Percentiles rank a stretch among this genome's conserved stretches.
Conservation (phyloP, 2,888 invertebrate species). For the Congeria kusceri region DNA sequence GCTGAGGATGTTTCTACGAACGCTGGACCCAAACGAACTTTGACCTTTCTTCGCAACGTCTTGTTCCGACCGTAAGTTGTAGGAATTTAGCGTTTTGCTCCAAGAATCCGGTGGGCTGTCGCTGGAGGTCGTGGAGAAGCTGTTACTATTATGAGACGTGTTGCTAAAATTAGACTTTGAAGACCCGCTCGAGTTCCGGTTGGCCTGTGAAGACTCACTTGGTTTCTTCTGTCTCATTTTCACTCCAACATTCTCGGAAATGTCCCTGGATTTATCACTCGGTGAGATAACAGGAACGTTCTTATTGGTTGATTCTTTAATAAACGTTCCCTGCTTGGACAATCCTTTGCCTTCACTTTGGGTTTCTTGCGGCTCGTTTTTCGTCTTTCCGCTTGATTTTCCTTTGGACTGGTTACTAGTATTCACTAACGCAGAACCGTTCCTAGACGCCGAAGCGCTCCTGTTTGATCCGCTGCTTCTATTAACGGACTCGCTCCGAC, state of each 20-base stretch:
- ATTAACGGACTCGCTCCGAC: slow-evolving; percentile 24
- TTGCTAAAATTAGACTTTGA: slow-evolving; percentile 51
- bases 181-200: slow-evolving; percentile 66
- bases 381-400: slow-evolving; percentile 27
- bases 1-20: neutral
- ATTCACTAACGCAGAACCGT: slow-evolving; percentile 12
- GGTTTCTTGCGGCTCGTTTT: slow-evolving; percentile 14
- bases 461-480: slow-evolving; percentile 9
- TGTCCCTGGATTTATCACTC: slow-evolving; percentile 41
- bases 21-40: neutral
- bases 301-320: slow-evolving; percentile 89
- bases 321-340: slow-evolving; percentile 95
- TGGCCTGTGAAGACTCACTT: slow-evolving; percentile 42
- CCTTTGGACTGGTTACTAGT: slow-evolving; percentile 32
- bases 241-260: slow-evolving; percentile 22
- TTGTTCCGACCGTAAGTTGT: slow-evolving; percentile 66
- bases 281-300: slow-evolving; percentile 71
- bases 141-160: slow-evolving; percentile 52
- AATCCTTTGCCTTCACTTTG: slow-evolving; percentile 75
- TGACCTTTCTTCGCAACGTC: slow-evolving; percentile 20
- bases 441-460: slow-evolving; percentile 11
- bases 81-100: slow-evolving; percentile 73
- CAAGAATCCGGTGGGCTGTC: slow-evolving; percentile 69
- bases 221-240: slow-evolving; percentile 62
- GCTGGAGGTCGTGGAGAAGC: slow-evolving; percentile 42